Evolutionary conservation across 2,888 invertebrate species (phyloP).

Genomic region (Aricia artaxerxes): DNA sequence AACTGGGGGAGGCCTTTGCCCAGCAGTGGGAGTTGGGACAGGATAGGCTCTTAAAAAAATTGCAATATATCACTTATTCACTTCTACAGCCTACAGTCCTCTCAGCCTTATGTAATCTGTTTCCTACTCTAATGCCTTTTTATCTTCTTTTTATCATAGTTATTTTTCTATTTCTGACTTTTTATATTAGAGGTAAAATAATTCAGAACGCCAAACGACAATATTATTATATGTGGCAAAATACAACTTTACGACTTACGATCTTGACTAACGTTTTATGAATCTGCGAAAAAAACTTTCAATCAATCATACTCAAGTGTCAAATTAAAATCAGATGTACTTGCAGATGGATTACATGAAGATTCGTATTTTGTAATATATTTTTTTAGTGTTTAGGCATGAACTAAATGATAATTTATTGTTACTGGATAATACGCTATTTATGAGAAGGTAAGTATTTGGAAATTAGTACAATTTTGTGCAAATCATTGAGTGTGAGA

Average conservation of each 20-base stretch:
- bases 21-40: too few relatives aligned
- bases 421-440: constrained; percentile 21
- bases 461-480: background rate
- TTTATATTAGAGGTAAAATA: too few relatives aligned
- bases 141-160: too few relatives aligned
- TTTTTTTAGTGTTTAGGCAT: constrained; percentile 20
- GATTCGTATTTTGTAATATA: constrained; percentile 30
- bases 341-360: constrained; percentile 28
- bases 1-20: too few relatives aligned
- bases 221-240: background rate
- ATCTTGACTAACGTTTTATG: background rate
- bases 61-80: too few relatives aligned
- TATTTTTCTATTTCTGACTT: too few relatives aligned
- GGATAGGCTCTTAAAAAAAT: too few relatives aligned
- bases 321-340: constrained; percentile 30
- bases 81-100: too few relatives aligned
- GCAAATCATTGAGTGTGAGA: background rate
- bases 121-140: too few relatives aligned
- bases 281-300: constrained; percentile 10
- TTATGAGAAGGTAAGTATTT: constrained; percentile 27
- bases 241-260: background rate
- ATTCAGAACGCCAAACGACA: too few relatives aligned
- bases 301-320: constrained; percentile 28
- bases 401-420: constrained; percentile 19
- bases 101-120: too few relatives aligned